Percentiles rank a stretch among this genome's conserved stretches.
These are phyloP conservation scores for Drosophila leonis DNA, from an alignment of 2,888 invertebrate genomes.

Conservation along the genomic window DNA sequence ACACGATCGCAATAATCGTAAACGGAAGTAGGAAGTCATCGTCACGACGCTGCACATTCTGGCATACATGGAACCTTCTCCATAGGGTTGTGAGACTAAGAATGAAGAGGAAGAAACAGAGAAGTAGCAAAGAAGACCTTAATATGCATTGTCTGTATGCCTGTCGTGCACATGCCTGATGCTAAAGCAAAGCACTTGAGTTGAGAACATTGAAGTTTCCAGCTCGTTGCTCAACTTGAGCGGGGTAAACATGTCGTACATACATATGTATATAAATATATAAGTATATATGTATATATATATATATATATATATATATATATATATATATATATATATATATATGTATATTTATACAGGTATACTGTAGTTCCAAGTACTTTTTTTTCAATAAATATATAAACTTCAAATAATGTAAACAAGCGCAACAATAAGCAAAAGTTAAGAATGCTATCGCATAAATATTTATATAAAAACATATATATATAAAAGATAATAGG, in stretches of 20 bases:
- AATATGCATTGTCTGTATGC: conserved; percentile 41
- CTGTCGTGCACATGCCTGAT: conserved; percentile 31
- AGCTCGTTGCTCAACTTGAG: conserved; percentile 31
- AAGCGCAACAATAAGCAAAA: not conserved
- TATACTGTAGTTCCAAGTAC: not conserved
- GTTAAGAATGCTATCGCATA: conserved; percentile 5
- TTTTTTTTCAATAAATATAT: not conserved
- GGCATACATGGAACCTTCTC: conserved; percentile 27
- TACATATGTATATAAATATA: not conserved
- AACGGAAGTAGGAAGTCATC: conserved; percentile 67
- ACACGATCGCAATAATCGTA: conserved; percentile 49
- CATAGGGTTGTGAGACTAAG: not conserved
- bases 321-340: not conserved
- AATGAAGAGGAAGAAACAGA: no score
- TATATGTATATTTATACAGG: no score
- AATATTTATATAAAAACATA: conserved; percentile 5
- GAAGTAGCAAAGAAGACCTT: conserved; percentile 17
- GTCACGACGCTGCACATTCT: conserved; percentile 59
- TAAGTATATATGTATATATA: not conserved
- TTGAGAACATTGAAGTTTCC: conserved; percentile 27
- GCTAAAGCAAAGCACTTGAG: conserved; percentile 16
- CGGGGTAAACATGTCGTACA: not conserved
- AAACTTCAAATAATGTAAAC: not conserved
- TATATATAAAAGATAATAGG: not conserved
- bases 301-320: not conserved